Conservation (phyloP, 2,113 vertebrate genomes). For the Tenebrosternarchus preto region DNA sequence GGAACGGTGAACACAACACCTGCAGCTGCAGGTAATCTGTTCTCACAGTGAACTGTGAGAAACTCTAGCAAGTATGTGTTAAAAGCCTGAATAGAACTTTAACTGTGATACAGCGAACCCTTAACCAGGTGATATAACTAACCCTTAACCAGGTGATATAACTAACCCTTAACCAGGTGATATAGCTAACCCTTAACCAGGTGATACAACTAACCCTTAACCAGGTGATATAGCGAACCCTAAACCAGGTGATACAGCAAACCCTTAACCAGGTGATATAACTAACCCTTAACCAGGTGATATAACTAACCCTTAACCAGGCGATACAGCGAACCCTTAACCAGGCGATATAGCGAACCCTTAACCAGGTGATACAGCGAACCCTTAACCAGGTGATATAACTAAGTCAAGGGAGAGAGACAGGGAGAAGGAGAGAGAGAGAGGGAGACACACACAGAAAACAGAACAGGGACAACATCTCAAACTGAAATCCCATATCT, state of each 20-base stretch:
- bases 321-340: neutral
- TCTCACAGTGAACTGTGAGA: neutral
- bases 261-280: no score
- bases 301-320: no score
- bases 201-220: neutral
- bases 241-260: neutral
- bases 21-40: neutral
- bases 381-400: no score
- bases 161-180: no score
- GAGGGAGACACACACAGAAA: conserved; percentile 4
- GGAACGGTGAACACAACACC: neutral
- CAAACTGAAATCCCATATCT: conserved; percentile 31
- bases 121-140: no score
- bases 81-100: neutral
- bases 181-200: neutral
- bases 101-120: neutral
- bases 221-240: neutral
- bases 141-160: no score
- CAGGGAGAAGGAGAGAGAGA: conserved; percentile 15
- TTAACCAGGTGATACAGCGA: neutral
- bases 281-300: no score
- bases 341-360: neutral
- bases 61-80: neutral
- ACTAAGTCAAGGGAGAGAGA: conserved; percentile 20
- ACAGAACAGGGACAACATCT: conserved; percentile 7